Conservation (phyloP, 2,113 vertebrate species). For the Orycteropus afer region DNA sequence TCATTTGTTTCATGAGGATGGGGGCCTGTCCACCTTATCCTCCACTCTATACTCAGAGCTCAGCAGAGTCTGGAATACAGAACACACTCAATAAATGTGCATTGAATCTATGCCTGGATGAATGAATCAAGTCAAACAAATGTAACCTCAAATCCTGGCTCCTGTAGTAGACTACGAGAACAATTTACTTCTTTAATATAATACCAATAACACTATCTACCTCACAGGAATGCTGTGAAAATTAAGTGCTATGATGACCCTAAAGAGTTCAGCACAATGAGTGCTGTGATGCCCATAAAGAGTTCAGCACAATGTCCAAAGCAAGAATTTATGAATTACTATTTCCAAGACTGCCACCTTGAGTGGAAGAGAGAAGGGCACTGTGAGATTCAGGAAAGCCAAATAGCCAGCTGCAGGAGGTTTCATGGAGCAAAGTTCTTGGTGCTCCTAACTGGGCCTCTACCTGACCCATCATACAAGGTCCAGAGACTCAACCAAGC, state of each 20-base stretch:
- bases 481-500: neutral
- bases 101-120: neutral
- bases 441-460: neutral
- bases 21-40: neutral
- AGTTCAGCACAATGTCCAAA: neutral
- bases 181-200: neutral
- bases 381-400: neutral
- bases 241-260: neutral
- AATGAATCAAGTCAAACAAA: constrained; percentile 29
- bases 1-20: neutral
- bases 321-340: neutral
- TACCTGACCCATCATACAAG: neutral
- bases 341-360: neutral
- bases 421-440: neutral
- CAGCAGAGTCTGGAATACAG: neutral
- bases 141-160: neutral
- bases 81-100: neutral
- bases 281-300: neutral
- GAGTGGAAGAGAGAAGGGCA: neutral
- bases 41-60: neutral
- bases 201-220: neutral
- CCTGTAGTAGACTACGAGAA: neutral
- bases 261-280: neutral
- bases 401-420: neutral
- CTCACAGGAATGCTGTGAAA: neutral